phyloP scores from a whole-genome alignment of 2,888 invertebrate genomes.

The Stenodema calcarata region DNA sequence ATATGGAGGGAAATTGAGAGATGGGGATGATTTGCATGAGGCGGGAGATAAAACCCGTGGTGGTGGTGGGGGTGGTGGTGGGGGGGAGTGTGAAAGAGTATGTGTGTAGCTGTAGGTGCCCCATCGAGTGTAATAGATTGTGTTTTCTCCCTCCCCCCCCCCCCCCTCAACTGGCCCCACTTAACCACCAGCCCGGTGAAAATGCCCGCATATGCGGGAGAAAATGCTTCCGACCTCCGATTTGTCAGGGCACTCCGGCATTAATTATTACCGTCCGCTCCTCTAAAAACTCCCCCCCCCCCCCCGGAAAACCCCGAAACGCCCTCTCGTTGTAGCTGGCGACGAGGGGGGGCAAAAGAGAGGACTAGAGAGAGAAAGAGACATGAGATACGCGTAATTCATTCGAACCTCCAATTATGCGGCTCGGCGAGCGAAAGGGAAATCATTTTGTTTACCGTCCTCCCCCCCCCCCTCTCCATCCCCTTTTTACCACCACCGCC shows the following conservation, averaged over 20 bases:
- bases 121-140: neutral
- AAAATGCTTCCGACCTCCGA: neutral
- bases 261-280: neutral
- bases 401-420: conserved; percentile 16
- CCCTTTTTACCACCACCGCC: neutral
- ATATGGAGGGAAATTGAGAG: neutral
- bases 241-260: neutral
- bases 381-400: conserved; percentile 1
- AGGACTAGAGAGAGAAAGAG: neutral
- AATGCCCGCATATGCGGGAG: neutral
- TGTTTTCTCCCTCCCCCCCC: neutral
- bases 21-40: neutral
- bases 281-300: neutral
- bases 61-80: neutral
- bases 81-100: neutral
- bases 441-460: neutral
- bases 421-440: neutral
- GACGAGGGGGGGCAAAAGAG: neutral
- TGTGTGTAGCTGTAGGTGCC: neutral
- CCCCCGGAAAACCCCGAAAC: neutral
- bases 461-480: neutral
- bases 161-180: neutral
- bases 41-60: neutral
- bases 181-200: neutral
- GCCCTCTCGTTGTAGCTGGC: neutral